Conservation (phyloP, 2,888 invertebrate species). For the Drosophila cognata region DNA sequence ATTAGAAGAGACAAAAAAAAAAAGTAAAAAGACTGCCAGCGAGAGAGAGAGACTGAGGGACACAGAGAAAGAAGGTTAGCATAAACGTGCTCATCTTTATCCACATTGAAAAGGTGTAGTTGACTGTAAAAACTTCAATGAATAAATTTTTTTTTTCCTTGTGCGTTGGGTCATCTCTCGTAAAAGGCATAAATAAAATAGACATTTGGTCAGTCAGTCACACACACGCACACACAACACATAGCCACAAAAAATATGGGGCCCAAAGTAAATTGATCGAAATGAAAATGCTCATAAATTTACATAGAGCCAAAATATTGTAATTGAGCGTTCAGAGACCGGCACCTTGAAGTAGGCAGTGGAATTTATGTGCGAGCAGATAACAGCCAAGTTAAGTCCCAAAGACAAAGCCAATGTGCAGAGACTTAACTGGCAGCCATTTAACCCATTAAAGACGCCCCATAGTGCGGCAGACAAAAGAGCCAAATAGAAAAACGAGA, state of each 20-base stretch:
- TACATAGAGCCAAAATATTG: slow-evolving; percentile 61
- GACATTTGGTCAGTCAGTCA: slow-evolving; percentile 46
- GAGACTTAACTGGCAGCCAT: slow-evolving; percentile 40
- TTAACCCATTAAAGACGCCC: slow-evolving; percentile 65
- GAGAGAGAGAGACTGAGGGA: background rate
- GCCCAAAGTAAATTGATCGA: slow-evolving; percentile 70
- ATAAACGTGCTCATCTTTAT: slow-evolving; percentile 55
- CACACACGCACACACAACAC: slow-evolving; percentile 18
- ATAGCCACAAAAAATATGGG: slow-evolving; percentile 22
- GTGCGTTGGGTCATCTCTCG: slow-evolving; percentile 54
- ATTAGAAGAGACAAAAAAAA: background rate
- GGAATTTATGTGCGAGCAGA: slow-evolving; percentile 66
- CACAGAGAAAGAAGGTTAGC: background rate
- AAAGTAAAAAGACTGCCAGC: background rate
- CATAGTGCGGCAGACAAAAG: slow-evolving; percentile 22
- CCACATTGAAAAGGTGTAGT: slow-evolving; percentile 80
- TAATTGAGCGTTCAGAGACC: slow-evolving; percentile 63
- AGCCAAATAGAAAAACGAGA: slow-evolving; percentile 14
- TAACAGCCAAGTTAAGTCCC: slow-evolving; percentile 27
- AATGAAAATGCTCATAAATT: slow-evolving; percentile 78
- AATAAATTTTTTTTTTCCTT: slow-evolving; percentile 59
- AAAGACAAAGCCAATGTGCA: slow-evolving; percentile 1
- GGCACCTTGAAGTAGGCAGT: slow-evolving; percentile 34
- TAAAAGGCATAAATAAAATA: slow-evolving; percentile 73
- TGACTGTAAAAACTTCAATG: slow-evolving; percentile 82